These are phyloP conservation scores for Andricus curvator DNA, from an alignment of 2,888 invertebrate genomes.

Conservation along the genomic window DNA sequence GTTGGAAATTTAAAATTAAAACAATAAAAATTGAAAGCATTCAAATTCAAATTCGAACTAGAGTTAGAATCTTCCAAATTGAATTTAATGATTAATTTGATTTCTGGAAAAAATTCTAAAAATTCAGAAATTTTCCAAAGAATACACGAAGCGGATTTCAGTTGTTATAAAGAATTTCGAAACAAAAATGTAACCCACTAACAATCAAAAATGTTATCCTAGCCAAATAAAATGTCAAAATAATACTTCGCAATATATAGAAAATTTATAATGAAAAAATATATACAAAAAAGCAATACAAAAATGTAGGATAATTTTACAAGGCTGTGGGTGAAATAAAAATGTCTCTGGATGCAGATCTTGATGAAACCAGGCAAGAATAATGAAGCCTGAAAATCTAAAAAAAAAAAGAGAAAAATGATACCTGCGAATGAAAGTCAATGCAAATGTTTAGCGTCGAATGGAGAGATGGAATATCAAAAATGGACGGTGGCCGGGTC, in stretches of 20 bases:
- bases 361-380: constrained; percentile 18
- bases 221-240: neutral
- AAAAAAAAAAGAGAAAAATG: constrained; percentile 46
- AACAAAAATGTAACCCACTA: neutral
- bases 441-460: constrained; percentile 57
- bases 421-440: constrained; percentile 59
- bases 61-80: neutral
- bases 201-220: neutral
- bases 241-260: neutral
- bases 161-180: neutral
- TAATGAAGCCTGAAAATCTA: constrained; percentile 44
- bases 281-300: constrained; percentile 8
- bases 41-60: no score
- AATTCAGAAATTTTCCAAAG: neutral
- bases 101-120: neutral
- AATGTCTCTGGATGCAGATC: constrained; percentile 14
- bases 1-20: neutral
- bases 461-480: constrained; percentile 59
- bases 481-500: constrained; percentile 72
- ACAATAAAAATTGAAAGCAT: no score
- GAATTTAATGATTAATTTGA: neutral
- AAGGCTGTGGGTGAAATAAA: constrained; percentile 3
- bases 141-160: neutral
- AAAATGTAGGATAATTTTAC: constrained; percentile 8
- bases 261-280: no score